These are phyloP conservation scores for Tyrannus savana DNA, from an alignment of 2,113 vertebrate species.

Conservation along the genomic window DNA sequence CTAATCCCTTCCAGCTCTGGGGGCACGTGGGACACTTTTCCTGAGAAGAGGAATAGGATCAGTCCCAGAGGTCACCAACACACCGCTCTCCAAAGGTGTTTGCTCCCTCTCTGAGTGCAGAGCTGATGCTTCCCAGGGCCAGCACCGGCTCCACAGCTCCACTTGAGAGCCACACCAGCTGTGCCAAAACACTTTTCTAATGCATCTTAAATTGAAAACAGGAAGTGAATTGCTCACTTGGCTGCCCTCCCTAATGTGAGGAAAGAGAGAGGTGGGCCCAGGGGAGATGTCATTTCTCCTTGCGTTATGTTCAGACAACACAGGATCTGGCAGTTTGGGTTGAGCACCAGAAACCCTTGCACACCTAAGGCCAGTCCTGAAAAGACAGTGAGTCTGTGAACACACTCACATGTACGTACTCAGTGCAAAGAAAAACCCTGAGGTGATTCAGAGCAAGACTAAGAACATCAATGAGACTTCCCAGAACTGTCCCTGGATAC, in stretches of 20 bases:
- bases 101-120: neutral
- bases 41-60: neutral
- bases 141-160: neutral
- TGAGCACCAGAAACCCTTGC: neutral
- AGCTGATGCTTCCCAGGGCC: neutral
- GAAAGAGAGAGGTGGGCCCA: neutral
- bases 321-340: neutral
- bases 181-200: neutral
- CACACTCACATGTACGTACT: fast-evolving
- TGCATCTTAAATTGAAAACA: neutral
- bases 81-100: neutral
- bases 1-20: neutral
- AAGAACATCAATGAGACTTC: neutral
- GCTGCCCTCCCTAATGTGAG: neutral
- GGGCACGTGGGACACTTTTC: neutral
- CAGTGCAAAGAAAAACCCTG: fast-evolving
- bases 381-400: neutral
- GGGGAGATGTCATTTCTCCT: neutral
- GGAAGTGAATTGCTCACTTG: conserved; percentile 17
- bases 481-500: neutral
- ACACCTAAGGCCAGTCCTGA: neutral
- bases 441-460: neutral
- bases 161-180: neutral
- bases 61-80: neutral
- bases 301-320: neutral